phyloP scores from a whole-genome alignment of 2,113 vertebrate species.

The Corydoras sp. region DNA sequence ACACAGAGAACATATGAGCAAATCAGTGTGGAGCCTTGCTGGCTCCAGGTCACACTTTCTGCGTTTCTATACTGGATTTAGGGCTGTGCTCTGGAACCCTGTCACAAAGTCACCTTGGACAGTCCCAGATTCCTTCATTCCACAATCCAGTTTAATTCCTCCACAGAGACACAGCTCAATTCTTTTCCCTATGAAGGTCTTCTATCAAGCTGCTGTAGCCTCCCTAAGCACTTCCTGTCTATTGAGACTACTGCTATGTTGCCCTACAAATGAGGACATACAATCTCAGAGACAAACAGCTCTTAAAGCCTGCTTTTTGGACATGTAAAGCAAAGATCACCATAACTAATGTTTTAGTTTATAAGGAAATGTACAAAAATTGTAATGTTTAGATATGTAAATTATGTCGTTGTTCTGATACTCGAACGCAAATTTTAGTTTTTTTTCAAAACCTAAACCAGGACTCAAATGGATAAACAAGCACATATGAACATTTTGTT shows the following conservation, averaged over 20 bases:
- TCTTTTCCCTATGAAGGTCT: conserved; percentile 35
- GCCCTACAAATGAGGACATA: not conserved
- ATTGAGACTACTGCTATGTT: conserved; percentile 2
- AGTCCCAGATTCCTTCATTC: conserved; percentile 50
- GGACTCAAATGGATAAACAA: no score
- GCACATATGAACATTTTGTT: no score
- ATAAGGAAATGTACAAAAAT: no score
- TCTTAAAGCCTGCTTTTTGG: no score
- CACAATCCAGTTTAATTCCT: conserved; percentile 68
- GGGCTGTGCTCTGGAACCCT: conserved; percentile 65
- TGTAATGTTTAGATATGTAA: no score
- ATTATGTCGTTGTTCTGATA: no score
- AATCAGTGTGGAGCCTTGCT: conserved; percentile 1
- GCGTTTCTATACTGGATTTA: conserved; percentile 63
- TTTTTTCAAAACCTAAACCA: no score
- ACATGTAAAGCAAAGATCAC: no score
- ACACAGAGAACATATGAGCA: conserved; percentile 1
- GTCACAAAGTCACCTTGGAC: conserved; percentile 76
- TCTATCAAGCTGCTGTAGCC: conserved; percentile 3
- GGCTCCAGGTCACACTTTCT: conserved; percentile 24
- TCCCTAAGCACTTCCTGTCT: conserved; percentile 13
- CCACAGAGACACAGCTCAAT: conserved; percentile 52
- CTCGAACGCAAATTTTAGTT: no score
- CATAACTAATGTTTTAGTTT: no score
- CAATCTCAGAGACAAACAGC: not conserved